Base-by-base conservation (phyloP, 1,140 invertebrate species). In the Tetranychus cinnabarinus region DNA sequence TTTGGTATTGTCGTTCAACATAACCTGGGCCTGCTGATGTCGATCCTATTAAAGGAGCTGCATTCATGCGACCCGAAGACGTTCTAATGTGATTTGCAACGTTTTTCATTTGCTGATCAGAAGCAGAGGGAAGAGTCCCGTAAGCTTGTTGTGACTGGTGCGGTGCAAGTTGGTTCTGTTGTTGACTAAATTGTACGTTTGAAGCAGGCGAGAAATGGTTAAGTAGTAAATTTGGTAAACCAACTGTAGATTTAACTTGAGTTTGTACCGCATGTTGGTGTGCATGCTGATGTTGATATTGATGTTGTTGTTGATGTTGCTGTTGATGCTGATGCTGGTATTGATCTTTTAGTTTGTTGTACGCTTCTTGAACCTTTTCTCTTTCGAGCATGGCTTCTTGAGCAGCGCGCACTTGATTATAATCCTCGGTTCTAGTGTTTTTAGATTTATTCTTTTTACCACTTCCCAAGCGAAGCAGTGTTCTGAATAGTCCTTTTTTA, bases 321-420 rank as follows among this genome's bases (percentile, higher is more conserved):
- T 42, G 39, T 42, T 42, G 39, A 6, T 42, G 39, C 47, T 56
- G 55, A n/a, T 59, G 55, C 12, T 62, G 36, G 61, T 73, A 68
- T 58, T 69, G 68, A 56, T 74, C 71, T 52, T 74, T 67, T 35
- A 76, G 64, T 52, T 70, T 68, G 59, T 70, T 62, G 62, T 76
- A 75, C 50, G 77, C 73, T 63, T 75, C 71, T 66, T 75, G 73
- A 54, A 77, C 73, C 63, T 72, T 65, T 45, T 66, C 63, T 42
- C 65, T 64, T 45, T 66, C 64, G 2, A 60, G 8, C 33, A 50
- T 50, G 46, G 65, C 65, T 6, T 42, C 48, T 52, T 56, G 57
- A 12, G 46, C 46, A 37, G 59, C 54, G 23, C 13, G 42, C 36
- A 62, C 54, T 45, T 56, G 64, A 47, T 39, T 37, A 42, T 39